Conservation (phyloP, 2,113 vertebrate species). For the Protobothrops mucrosquamatus region DNA sequence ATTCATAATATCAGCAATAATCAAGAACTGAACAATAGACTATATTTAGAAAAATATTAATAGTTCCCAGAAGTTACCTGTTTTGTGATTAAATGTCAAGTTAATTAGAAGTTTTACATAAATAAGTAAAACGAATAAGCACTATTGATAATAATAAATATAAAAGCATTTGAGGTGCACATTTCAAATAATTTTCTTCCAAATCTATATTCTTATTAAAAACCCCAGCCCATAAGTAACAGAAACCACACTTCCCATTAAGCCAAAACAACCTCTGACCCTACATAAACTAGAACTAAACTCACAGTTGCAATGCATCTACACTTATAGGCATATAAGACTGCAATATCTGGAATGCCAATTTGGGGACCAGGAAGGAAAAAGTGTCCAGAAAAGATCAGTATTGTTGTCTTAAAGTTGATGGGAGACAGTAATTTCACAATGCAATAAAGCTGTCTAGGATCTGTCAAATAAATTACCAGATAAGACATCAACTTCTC, state of each 20-base stretch:
- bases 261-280: background rate
- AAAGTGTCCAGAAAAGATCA: background rate
- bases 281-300: background rate
- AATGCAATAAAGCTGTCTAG: conserved; percentile 22
- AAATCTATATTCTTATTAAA: background rate
- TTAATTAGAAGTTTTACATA: background rate
- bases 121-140: background rate
- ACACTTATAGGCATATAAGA: background rate
- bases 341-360: background rate
- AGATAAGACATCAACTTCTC: conserved; percentile 52
- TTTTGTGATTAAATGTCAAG: background rate
- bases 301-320: background rate
- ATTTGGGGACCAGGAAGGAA: too few species aligned
- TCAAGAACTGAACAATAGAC: background rate
- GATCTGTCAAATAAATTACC: conserved; percentile 45
- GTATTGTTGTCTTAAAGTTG: background rate
- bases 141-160: background rate
- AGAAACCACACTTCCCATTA: background rate
- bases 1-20: background rate
- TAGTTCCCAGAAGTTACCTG: background rate
- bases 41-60: background rate
- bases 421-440: background rate
- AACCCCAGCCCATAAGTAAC: background rate
- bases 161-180: background rate
- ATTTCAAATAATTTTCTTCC: background rate